Evolutionary conservation across 2,113 vertebrate species (phyloP), one percentile per base, ranked within the genome.

Genomic region (Campylomormyrus tamandua): DNA sequence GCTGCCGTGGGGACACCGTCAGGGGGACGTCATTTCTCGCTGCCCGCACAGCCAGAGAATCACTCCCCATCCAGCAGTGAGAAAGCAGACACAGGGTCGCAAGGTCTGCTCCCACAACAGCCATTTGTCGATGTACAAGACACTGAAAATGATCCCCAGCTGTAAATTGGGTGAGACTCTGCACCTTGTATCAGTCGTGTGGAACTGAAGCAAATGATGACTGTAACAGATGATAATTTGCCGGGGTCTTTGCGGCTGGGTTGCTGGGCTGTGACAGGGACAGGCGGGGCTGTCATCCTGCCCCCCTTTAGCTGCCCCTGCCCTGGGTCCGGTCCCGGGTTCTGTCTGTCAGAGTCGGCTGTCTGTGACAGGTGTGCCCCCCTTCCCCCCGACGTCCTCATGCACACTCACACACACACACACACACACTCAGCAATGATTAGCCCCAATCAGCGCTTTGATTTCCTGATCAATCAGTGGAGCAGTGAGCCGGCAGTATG

Each of bases 381-480:
- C 31, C 70, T 7, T 39, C 74, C n/a, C 35, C 31, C 62, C 10
- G 8, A 27, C 8, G 1, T 66, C 58, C 58, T 66, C n/a, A 35
- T 74, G 52, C 52, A 21, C 4, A 5, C 52, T 19, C 52, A 19
- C 50, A 86, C 24, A 6, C 48, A 15, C 83, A 89, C 66, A 31
- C 4, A 35, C 9, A 39, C 31, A 39, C 24, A 21, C 80, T 15
- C 45, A 87, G 91, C 84, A 89, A 90, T 80, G 90, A 92, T 90
- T 93, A 92, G 89, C 92, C 90, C 35, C 83, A 92, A 91, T 90
- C 93, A 92, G 56, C 89, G 70, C 89, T 92, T 56, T 84, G 93
- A 94, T 89, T 89, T 92, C 89, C 90, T 91, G 90, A 91, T 91
- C 92, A 91, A 91, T 94, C 93, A 92, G 92, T 27, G 92, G 91